Base-by-base conservation (phyloP, 2,797 vertebrate genomes). In the Poecilia picta region DNA sequence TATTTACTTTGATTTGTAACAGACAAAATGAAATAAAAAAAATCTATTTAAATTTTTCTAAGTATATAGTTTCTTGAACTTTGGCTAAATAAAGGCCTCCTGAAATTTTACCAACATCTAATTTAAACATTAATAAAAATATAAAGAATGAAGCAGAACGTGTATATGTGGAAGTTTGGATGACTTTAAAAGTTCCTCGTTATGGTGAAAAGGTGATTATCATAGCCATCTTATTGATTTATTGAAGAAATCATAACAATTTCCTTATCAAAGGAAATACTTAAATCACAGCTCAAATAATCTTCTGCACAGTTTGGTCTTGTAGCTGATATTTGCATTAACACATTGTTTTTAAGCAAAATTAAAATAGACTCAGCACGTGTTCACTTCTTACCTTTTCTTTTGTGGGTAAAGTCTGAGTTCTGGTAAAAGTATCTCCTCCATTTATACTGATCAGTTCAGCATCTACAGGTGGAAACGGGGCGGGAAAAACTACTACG, bases 401-500 rank as follows among this genome's bases (percentile, higher is more conserved):
- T 68, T 66, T 83, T 0, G 25, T 90, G 0, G 89, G 90, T 75
- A 91, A 89, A 70, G 89, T 90, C 33, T 90, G 91, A 76, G 87
- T 92, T 31, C 82, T 72, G 1, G 72, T 80, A 80, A 84, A 91
- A 71, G 87, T 89, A 68, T 90, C 89, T 70, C 59, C 77, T 59
- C 46, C 81, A 0, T 72, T 81, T 12, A 89, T 91, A 79, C 88
- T 90, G 80, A 90, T 89, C 33, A 90, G 41, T 33, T 77, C 76
- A 13, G 0, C 80, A 76, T 87, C 85, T 59, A 62, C 83, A 77
- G 84, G 76, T 1, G 68, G 25, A 46, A 71, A 71, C 43, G 68
- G 87, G 0, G 3, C 62, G 0, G 88, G 88, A 11, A 87, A 90
- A 80, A 91, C 85, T 55, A 91, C 15, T 59, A 90, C 85, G 73